Conservation (phyloP, 2,113 vertebrate species). For the Panthera uncia region DNA sequence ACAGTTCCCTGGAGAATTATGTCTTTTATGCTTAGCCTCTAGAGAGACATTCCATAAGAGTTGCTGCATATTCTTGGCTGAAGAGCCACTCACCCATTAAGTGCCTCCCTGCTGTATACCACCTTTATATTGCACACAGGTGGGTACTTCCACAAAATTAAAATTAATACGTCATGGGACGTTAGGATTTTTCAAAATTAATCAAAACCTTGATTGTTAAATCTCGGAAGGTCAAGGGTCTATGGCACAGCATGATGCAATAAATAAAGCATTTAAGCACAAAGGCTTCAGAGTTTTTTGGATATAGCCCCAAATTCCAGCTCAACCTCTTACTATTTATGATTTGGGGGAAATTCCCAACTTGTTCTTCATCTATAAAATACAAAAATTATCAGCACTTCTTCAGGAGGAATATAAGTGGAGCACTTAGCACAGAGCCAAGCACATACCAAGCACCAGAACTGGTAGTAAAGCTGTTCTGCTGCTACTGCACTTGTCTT, state of each 20-base stretch:
- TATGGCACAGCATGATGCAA: neutral
- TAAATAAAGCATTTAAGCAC: neutral
- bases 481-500: neutral
- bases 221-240: neutral
- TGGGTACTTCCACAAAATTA: neutral
- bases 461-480: rapidly evolving
- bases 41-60: neutral
- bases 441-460: rapidly evolving
- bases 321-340: neutral
- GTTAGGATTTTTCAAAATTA: neutral
- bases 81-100: neutral
- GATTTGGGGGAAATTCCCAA: neutral
- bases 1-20: neutral
- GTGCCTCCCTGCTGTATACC: neutral
- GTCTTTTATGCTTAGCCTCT: neutral
- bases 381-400: neutral
- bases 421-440: neutral
- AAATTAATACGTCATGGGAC: neutral
- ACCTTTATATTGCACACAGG: neutral
- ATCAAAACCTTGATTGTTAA: neutral
- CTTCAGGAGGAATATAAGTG: neutral
- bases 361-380: neutral
- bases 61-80: neutral
- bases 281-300: neutral
- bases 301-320: neutral